Evolutionary conservation across 2,888 invertebrate genomes (phyloP), one percentile per base, ranked within the genome.

Genomic region (Saturnia pavonia): DNA sequence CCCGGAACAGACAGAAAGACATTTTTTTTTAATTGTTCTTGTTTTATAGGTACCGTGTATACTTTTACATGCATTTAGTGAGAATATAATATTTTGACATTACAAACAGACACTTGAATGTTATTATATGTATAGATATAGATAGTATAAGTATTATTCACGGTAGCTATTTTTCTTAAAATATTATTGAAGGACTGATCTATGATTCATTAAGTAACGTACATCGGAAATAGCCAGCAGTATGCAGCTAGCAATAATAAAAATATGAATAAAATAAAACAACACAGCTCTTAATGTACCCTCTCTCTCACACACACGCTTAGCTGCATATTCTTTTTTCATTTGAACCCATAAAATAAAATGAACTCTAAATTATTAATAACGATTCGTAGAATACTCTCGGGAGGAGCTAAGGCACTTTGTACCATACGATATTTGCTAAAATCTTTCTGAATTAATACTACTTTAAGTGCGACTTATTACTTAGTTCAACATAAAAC

Each of bases 321-420:
- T 72, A 34, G 65, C 65, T 63, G 69, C 66, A 67, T 69, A 48
- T 69, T 54, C 54, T 60, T 73, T 70, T 76, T 76, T 74, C 73
- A 74, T 78, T 78, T 69, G 70, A 68, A 70, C 70, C 72, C 71
- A 74, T 76, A 78, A 78, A 77, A 78, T 77, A 77, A 77, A 78
- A 76, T 75, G 73, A 75, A 76, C 72, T 77, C 74, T 78, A 75
- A 78, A 78, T 77, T 75, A 76, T 78, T 77, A 77, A 78, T 72
- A 73, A 71, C 69, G 69, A 73, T 72, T 71, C 72, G 72, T 70
- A 69, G 65, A 68, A 71, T 69, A 54, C 71, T 70, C 72, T 43
- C 45, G 69, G 69, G 71, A 65, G 66, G 68, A 11, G 60, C 65
- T 11, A 60, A 63, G 27, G 42, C 22, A 27, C 14, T 71, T 73